These are phyloP conservation scores for Ambastaia sidthimunki DNA, from an alignment of 2,797 vertebrate genomes.

Conservation along the genomic window DNA sequence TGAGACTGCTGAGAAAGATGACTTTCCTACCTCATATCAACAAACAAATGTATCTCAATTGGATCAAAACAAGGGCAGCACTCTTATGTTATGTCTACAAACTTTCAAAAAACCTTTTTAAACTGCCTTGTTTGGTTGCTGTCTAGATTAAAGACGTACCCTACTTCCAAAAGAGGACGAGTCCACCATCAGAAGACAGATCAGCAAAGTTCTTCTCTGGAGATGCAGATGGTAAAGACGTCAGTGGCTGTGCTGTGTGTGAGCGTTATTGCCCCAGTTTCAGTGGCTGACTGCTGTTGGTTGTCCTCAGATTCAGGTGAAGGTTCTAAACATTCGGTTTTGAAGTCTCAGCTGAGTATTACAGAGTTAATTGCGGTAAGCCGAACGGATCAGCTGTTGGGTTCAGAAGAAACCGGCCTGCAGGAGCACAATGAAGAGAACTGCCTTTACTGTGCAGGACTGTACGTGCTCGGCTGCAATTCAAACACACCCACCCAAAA, in stretches of 20 bases:
- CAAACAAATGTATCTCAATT: no score
- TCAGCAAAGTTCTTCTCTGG: constrained; percentile 82
- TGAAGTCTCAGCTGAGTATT: constrained; percentile 95
- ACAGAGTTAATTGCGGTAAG: constrained; percentile 95
- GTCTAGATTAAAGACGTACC: constrained; percentile 89
- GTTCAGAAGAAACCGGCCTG: constrained; percentile 91
- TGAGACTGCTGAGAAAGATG: no score
- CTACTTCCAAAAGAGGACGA: constrained; percentile 93
- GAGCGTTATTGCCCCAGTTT: constrained; percentile 4
- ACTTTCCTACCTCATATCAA: no score
- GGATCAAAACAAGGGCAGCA: not conserved
- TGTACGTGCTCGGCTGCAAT: constrained; percentile 87
- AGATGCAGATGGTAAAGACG: constrained; percentile 85
- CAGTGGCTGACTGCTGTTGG: not conserved
- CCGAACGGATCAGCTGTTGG: constrained; percentile 85
- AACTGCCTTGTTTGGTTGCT: constrained; percentile 2
- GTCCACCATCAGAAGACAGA: constrained; percentile 87
- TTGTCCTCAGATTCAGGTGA: constrained; percentile 75
- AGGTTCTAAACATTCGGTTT: constrained; percentile 80
- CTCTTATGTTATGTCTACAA: not conserved
- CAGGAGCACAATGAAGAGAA: constrained; percentile 96
- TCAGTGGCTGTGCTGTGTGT: constrained; percentile 25
- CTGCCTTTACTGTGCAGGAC: constrained; percentile 95
- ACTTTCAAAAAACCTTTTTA: not conserved
- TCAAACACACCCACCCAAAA: constrained; percentile 84